phyloP scores from a whole-genome alignment of 2,888 invertebrate species.

The Drosophila colorata region DNA sequence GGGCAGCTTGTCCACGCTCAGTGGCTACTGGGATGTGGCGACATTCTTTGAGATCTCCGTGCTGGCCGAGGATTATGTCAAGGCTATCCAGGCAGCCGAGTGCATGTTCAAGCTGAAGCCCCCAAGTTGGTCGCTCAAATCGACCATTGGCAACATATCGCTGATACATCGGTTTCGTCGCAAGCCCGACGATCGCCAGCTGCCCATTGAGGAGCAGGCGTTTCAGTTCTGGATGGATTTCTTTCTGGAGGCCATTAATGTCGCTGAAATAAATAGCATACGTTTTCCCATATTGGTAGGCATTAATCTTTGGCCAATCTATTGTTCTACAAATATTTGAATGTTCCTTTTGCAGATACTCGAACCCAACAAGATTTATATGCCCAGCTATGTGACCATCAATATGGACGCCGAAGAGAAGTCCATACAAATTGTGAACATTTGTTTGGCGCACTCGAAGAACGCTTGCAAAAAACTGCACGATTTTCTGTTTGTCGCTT shows the following conservation, averaged over 20 bases:
- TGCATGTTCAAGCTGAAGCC: slow-evolving; percentile 96
- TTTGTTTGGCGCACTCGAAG: slow-evolving; percentile 92
- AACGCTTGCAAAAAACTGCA: slow-evolving; percentile 94
- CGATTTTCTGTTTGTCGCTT: slow-evolving; percentile 96
- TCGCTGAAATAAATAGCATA: slow-evolving; percentile 92
- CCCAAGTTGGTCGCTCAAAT: slow-evolving; percentile 97
- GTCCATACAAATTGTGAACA: slow-evolving; percentile 94
- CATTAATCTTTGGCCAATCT: not conserved
- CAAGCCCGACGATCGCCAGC: slow-evolving; percentile 90
- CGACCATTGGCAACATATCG: slow-evolving; percentile 98
- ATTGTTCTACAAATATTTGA: not conserved
- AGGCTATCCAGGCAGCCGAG: slow-evolving; percentile 98
- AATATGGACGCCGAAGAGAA: slow-evolving; percentile 97
- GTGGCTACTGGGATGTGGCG: slow-evolving; percentile 99
- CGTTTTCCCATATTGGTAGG: slow-evolving; percentile 90
- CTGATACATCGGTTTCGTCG: slow-evolving; percentile 96
- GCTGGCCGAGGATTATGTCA: slow-evolving; percentile 97
- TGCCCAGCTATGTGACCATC: slow-evolving; percentile 98
- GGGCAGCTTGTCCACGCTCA: slow-evolving; percentile 95
- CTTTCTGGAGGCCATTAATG: slow-evolving; percentile 96
- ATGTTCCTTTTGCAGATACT: slow-evolving; percentile 87
- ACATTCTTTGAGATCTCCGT: slow-evolving; percentile 99
- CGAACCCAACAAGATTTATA: slow-evolving; percentile 96
- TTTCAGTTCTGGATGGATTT: slow-evolving; percentile 99
- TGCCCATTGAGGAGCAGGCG: slow-evolving; percentile 93